Conservation (phyloP, 2,797 vertebrate species). For the Distichodus sexfasciatus region DNA sequence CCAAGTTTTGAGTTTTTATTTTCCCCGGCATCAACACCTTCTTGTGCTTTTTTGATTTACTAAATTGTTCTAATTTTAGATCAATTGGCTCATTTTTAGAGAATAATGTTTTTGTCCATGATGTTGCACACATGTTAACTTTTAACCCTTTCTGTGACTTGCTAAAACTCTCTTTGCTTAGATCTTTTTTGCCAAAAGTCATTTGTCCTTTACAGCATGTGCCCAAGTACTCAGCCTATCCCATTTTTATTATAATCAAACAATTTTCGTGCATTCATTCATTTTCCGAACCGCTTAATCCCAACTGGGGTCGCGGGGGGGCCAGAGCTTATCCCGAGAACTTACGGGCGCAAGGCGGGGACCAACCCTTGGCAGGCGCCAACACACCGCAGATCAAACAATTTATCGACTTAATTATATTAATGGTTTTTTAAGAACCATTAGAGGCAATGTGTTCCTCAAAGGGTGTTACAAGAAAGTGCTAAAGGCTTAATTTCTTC, state of each 20-base stretch:
- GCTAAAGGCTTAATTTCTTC: too few species aligned
- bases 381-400: too few species aligned
- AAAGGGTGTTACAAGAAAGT: too few species aligned
- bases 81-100: neutral
- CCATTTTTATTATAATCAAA: slow-evolving; percentile 15
- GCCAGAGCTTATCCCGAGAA: too few species aligned
- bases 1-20: neutral
- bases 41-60: neutral
- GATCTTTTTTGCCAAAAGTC: slow-evolving; percentile 4
- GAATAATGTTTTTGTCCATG: neutral
- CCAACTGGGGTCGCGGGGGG: neutral
- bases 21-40: neutral
- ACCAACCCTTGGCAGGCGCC: too few species aligned
- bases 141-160: too few species aligned
- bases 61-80: neutral
- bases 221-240: neutral
- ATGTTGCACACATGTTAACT: too few species aligned
- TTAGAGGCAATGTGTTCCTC: too few species aligned
- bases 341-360: too few species aligned
- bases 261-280: slow-evolving; percentile 10
- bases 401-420: too few species aligned
- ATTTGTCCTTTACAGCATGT: neutral
- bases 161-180: too few species aligned
- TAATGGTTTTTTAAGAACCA: too few species aligned
- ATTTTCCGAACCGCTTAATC: slow-evolving; percentile 14